Evolutionary conservation across 1,140 invertebrate species (phyloP), one percentile per base, ranked within the genome.

Genomic region (Dendroctonus valens): DNA sequence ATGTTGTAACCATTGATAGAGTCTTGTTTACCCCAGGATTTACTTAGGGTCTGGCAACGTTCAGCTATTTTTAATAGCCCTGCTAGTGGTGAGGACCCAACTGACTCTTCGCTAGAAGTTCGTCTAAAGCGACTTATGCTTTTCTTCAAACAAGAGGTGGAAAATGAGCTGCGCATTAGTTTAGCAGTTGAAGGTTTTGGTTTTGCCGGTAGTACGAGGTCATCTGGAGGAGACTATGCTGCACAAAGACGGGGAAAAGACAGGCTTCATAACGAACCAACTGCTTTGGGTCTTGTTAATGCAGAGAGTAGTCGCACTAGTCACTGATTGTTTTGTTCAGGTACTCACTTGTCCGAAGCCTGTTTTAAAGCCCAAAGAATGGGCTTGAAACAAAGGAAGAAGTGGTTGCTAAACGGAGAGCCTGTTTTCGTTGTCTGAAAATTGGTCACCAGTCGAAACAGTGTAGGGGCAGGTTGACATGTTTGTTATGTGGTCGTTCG

Each of bases 1-100:
- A 57, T 57, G 54, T 76, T 73, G 69, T 8, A 49, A 73, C 1
- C 70, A 9, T 53, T 53, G 11, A 73, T 1, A 71, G 51, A 57
- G 15, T 42, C 54, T 57, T 57, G 54, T 15, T 57, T 57, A 15
- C 54, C 54, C 9, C 7, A n/a, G 7, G 54, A 57, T 7, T 39
- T 57, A 57, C n/a, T 57, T 8, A 40, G 37, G 15, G 54, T 15
- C n/a, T 57, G 54, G 54, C 54, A 57, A 39, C 68, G 75, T n/a
- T 38, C 14, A 9, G 8, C 26, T 9, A 39, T 11, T 8, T 54
- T 54, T 14, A 40, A 15, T 15, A n/a, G n/a, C n/a, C 7, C 54
- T n/a, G 38, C 15, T 11, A 15, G 15, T 8, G 9, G 8, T 7
- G 38, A 40, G 15, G 37, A 57, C n/a, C 14, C 3, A 11, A 48